A percentile compares a stretch with the other conserved stretches of the same genome.
phyloP scores from a whole-genome alignment of 2,113 vertebrate species.

The Balaenoptera acutorostrata region DNA sequence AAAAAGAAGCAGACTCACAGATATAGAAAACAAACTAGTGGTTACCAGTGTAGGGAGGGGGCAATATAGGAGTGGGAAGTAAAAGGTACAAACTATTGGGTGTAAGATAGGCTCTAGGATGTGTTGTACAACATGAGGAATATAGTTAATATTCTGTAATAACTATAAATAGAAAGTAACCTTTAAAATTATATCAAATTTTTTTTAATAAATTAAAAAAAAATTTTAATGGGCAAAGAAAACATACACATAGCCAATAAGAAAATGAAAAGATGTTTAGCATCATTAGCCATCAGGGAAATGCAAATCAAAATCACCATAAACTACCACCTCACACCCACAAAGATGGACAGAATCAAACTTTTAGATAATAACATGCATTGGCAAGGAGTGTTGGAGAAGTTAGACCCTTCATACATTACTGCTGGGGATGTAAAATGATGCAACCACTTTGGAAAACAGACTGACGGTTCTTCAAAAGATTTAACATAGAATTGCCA shows the following conservation, averaged over 20 bases:
- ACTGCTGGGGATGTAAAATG: background rate
- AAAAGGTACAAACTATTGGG: no score
- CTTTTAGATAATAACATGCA: background rate
- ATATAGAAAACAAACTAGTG: no score
- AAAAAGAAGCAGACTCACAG: background rate
- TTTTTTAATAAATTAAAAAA: background rate
- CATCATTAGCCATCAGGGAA: background rate
- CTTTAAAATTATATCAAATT: no score
- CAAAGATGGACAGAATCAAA: background rate
- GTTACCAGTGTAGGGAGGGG: no score
- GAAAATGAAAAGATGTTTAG: slow-evolving; percentile 15
- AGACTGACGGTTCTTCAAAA: background rate
- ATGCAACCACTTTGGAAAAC: background rate
- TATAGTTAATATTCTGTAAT: no score
- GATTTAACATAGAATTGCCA: background rate
- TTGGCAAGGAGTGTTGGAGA: background rate
- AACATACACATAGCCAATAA: background rate
- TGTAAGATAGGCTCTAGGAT: no score
- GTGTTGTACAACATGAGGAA: no score
- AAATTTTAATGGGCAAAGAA: background rate
- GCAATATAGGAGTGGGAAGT: no score
- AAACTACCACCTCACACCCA: background rate
- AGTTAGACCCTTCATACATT: background rate
- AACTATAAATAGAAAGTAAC: no score
- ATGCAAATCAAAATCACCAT: background rate